Evolutionary conservation across 2,113 vertebrate genomes (phyloP).

Genomic region (Hippocampus guttulatus): DNA sequence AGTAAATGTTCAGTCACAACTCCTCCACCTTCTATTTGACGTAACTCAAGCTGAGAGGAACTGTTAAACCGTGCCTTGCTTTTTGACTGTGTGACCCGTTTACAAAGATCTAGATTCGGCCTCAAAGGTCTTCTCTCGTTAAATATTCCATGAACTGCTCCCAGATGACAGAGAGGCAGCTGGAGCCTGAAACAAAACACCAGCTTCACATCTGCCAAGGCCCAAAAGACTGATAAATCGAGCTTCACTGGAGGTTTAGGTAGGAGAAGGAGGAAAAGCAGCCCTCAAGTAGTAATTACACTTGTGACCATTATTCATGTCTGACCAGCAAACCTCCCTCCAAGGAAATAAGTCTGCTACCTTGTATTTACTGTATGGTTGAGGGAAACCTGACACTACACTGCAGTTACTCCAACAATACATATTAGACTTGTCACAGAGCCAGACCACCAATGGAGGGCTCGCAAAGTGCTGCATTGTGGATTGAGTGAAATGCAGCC

Average conservation of each 20-base stretch:
- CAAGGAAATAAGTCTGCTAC: slow-evolving; percentile 36
- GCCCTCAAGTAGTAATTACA: slow-evolving; percentile 54
- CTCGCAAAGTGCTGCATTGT: slow-evolving; percentile 8
- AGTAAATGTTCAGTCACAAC: neutral
- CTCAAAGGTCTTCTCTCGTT: slow-evolving; percentile 15
- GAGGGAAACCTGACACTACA: slow-evolving; percentile 26
- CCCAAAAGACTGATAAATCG: slow-evolving; percentile 26
- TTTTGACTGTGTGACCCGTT: slow-evolving; percentile 7
- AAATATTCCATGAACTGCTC: slow-evolving; percentile 15
- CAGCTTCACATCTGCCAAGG: slow-evolving; percentile 18
- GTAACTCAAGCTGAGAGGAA: neutral
- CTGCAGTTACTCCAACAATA: slow-evolving; percentile 20
- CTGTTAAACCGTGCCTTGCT: neutral
- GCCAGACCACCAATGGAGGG: slow-evolving; percentile 31
- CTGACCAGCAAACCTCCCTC: slow-evolving; percentile 26
- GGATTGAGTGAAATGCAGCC: slow-evolving; percentile 22
- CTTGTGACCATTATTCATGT: slow-evolving; percentile 47
- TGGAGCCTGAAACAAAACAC: slow-evolving; percentile 14
- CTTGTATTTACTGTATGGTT: slow-evolving; percentile 48
- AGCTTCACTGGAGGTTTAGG: slow-evolving; percentile 15
- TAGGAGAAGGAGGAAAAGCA: slow-evolving; percentile 43
- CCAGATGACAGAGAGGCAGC: slow-evolving; percentile 23
- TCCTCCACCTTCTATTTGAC: neutral
- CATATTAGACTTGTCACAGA: slow-evolving; percentile 38
- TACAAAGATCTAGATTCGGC: slow-evolving; percentile 4